These are phyloP conservation scores for Entelurus aequoreus DNA, from an alignment of 2,113 vertebrate genomes.

Conservation along the genomic window DNA sequence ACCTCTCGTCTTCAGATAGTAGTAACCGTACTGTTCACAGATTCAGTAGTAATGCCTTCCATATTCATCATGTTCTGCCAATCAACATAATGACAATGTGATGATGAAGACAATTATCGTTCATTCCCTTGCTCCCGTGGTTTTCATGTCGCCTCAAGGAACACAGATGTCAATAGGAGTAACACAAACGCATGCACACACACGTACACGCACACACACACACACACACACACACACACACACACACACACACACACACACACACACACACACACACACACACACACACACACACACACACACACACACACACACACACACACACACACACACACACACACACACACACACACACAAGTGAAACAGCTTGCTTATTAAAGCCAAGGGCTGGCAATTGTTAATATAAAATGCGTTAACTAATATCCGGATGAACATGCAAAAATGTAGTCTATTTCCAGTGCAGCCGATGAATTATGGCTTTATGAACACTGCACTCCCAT, in stretches of 20 bases:
- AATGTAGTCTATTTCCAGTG: background rate
- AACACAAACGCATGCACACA: no score
- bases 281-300: background rate
- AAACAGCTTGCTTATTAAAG: background rate
- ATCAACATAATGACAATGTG: background rate
- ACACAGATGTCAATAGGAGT: background rate
- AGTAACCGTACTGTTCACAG: no score
- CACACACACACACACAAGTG: background rate
- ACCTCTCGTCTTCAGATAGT: no score
- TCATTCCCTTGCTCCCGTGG: background rate
- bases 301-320: background rate
- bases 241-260: background rate
- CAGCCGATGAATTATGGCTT: constrained; percentile 1
- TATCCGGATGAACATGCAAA: background rate
- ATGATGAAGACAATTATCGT: no score
- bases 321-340: background rate
- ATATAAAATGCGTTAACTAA: background rate
- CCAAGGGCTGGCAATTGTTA: background rate
- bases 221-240: background rate
- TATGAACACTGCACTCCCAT: background rate
- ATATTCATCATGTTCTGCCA: background rate
- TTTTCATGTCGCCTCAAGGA: background rate
- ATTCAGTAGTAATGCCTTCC: background rate
- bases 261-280: background rate
- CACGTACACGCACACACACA: no score